Evolutionary conservation across 2,113 vertebrate genomes (phyloP), one percentile per base, ranked within the genome.

Genomic region (Microtus oregoni): DNA sequence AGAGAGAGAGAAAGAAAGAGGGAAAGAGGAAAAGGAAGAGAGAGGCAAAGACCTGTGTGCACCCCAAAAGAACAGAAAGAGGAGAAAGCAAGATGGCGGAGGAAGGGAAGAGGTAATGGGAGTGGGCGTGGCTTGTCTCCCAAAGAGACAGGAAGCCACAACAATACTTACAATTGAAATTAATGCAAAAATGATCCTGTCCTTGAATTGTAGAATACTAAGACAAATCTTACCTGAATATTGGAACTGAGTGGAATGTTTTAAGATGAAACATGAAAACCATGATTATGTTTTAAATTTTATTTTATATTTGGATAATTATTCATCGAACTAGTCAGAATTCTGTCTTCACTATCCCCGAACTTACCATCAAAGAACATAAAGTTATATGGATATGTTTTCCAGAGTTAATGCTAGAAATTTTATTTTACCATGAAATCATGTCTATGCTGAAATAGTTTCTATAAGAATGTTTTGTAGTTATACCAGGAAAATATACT

Each of bases 401-500:
- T 73, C 13, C 38, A 92, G 55, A 61, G 22, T 70, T 70, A 90
- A 96, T 83, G 35, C 52, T 85, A 82, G 92, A 92, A 81, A 72
- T 88, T 58, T 91, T 87, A 38, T 67, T 63, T 30, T 77, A 58
- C 30, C 6, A 14, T 68, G 41, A 96, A 92, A 83, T 94, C 50
- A 58, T 3, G 0, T 86, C 28, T 65, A 22, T 94, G 72, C 82
- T 96, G 67, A 94, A 82, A 61, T 85, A 73, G 75, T 86, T 93
- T 94, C 61, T 96, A 41, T 93, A 85, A 97, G 61, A 92, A 52
- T 26, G 15, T 96, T 93, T 92, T 95, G 61, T 52, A 82, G 35
- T 88, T 94, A 9, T 82, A 70, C 30, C 47, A 72, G 67, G 8
- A 87, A 85, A 96, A 47, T 52, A 68, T 58, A 68, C 35, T 41